A percentile compares a stretch with the other conserved stretches of the same genome.
Evolutionary conservation across 2,113 vertebrate genomes (phyloP).

Genomic region (Recurvirostra avosetta): DNA sequence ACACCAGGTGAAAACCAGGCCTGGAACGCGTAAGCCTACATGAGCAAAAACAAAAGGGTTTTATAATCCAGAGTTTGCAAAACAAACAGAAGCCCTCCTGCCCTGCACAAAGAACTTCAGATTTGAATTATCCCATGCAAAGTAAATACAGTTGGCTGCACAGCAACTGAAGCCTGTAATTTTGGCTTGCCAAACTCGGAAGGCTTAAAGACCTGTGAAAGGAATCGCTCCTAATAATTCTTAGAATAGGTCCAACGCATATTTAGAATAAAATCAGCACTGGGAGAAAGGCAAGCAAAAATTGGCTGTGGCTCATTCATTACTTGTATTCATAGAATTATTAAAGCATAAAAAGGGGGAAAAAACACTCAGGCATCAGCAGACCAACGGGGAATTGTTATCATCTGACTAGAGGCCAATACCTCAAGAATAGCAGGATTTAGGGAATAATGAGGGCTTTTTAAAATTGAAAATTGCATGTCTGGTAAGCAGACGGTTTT

Average conservation of each 20-base stretch:
- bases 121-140: not conserved
- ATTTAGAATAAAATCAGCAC: not conserved
- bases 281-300: slow-evolving; percentile 2
- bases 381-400: slow-evolving; percentile 14
- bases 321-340: not conserved
- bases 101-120: not conserved
- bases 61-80: not conserved
- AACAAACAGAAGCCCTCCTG: not conserved
- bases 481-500: slow-evolving; percentile 6
- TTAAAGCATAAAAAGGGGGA: not conserved
- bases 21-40: not conserved
- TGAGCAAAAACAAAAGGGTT: not conserved
- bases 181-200: not conserved
- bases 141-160: not conserved
- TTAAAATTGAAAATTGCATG: slow-evolving; percentile 24
- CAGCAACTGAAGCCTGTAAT: not conserved
- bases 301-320: not conserved
- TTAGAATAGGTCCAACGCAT: not conserved
- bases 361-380: not conserved
- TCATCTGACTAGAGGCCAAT: not conserved
- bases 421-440: slow-evolving; percentile 7
- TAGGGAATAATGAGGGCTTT: slow-evolving; percentile 31
- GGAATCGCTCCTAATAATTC: not conserved
- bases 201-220: slow-evolving; percentile 26
- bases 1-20: not conserved